These are phyloP conservation scores for Ardeotis arabs DNA, from an alignment of 2,113 vertebrate species.

Conservation along the genomic window DNA sequence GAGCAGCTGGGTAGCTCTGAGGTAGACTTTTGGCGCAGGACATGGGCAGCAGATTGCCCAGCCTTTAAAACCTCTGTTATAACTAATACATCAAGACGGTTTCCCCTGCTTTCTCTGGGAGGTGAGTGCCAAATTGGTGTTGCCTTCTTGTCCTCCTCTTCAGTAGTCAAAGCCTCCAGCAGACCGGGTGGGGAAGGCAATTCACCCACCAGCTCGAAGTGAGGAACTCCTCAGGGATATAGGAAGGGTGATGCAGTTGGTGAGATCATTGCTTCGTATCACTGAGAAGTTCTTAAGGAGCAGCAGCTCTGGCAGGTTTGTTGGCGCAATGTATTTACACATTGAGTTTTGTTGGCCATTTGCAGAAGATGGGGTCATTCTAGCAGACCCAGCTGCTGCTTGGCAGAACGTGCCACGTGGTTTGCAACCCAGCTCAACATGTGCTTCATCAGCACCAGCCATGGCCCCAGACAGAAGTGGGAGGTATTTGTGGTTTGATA, in stretches of 20 bases:
- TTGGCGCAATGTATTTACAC: not conserved
- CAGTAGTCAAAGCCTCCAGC: not conserved
- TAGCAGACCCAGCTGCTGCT: not conserved
- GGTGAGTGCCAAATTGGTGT: not conserved
- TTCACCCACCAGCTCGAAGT: not conserved
- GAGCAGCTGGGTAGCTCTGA: not conserved
- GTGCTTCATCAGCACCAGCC: not conserved
- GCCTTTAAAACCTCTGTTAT: not conserved
- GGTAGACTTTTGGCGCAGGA: not conserved
- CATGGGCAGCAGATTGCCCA: not conserved
- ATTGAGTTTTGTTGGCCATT: rapidly evolving
- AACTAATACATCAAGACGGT: not conserved
- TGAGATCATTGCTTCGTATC: not conserved
- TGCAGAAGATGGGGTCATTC: not conserved
- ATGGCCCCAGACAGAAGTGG: not conserved
- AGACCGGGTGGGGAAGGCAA: not conserved
- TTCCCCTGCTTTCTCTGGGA: rapidly evolving
- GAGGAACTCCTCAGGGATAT: not conserved
- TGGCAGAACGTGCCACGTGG: not conserved
- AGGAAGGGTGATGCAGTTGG: not conserved
- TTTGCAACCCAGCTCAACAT: not conserved
- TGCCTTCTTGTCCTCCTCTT: not conserved
- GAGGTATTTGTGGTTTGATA: not conserved
- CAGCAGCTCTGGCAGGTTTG: not conserved
- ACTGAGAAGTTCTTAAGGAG: not conserved